Evolutionary conservation across 2,113 vertebrate species (phyloP).

Genomic region (Esox niger): DNA sequence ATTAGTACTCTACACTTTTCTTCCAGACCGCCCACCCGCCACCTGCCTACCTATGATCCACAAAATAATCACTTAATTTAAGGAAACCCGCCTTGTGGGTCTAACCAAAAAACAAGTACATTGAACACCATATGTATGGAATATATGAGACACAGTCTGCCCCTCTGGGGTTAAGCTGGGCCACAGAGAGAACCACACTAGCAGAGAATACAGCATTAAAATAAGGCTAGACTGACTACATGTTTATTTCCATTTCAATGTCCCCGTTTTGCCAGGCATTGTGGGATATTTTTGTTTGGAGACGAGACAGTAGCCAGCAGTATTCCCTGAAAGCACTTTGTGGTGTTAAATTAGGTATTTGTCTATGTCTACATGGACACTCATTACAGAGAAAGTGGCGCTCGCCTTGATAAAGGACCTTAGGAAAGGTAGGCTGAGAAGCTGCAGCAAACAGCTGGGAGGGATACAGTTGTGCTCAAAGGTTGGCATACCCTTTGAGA

Average conservation of each 20-base stretch:
- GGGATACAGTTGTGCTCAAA: too few relatives aligned
- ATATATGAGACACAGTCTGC: too few relatives aligned
- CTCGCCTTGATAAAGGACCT: background rate
- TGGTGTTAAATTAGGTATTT: background rate
- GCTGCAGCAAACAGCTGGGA: too few relatives aligned
- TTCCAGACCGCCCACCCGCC: too few relatives aligned
- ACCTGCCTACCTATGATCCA: too few relatives aligned
- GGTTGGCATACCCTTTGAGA: too few relatives aligned
- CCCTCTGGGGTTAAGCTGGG: too few relatives aligned
- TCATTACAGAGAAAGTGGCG: background rate
- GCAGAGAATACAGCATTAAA: constrained; percentile 28
- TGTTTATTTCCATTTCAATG: background rate
- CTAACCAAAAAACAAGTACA: too few relatives aligned
- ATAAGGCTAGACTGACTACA: background rate
- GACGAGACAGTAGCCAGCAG: background rate
- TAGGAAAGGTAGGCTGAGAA: background rate
- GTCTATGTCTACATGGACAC: background rate
- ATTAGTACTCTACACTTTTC: too few relatives aligned
- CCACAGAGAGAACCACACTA: constrained; percentile 16
- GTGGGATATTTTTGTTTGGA: background rate
- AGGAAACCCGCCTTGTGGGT: too few relatives aligned
- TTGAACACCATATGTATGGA: too few relatives aligned
- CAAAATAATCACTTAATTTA: too few relatives aligned
- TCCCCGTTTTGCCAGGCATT: background rate
- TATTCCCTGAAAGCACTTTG: background rate